phyloP scores from a whole-genome alignment of 2,888 invertebrate species.

The Papilio elwesi region DNA sequence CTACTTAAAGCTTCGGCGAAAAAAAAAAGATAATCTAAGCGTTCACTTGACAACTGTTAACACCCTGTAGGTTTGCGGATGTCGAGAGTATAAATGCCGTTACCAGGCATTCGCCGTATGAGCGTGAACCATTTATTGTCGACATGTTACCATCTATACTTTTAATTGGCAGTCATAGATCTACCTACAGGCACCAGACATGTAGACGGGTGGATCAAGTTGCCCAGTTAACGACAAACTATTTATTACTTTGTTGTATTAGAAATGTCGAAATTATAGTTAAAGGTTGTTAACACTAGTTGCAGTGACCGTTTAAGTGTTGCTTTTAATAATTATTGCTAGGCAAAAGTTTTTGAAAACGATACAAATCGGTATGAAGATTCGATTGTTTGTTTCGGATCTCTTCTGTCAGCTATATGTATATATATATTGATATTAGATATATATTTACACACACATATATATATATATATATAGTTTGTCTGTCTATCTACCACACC shows the following conservation, averaged over 20 bases:
- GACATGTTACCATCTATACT: conserved; percentile 75
- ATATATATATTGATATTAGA: too few relatives aligned
- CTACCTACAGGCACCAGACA: conserved; percentile 65
- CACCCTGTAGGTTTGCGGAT: conserved; percentile 56
- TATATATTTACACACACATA: too few relatives aligned
- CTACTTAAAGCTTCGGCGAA: too few relatives aligned
- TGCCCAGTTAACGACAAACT: conserved; percentile 31
- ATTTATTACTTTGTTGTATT: conserved; percentile 13
- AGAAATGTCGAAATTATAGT: conserved; percentile 10
- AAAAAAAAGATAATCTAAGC: too few relatives aligned
- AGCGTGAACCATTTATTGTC: conserved; percentile 63
- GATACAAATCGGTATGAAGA: too few relatives aligned
- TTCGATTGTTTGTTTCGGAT: too few relatives aligned
- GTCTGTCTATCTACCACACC: too few relatives aligned
- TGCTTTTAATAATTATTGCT: not conserved
- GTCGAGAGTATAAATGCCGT: conserved; percentile 58
- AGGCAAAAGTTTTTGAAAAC: not conserved
- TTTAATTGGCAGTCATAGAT: conserved; percentile 79
- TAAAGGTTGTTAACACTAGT: not conserved
- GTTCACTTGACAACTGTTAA: conserved; percentile 21
- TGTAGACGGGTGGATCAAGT: conserved; percentile 65
- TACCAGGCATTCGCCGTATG: conserved; percentile 56
- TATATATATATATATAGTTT: too few relatives aligned
- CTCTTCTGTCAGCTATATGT: too few relatives aligned
- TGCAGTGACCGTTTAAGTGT: not conserved